Conservation (phyloP, 2,797 vertebrate genomes). For the Cryptoprocta ferox region DNA sequence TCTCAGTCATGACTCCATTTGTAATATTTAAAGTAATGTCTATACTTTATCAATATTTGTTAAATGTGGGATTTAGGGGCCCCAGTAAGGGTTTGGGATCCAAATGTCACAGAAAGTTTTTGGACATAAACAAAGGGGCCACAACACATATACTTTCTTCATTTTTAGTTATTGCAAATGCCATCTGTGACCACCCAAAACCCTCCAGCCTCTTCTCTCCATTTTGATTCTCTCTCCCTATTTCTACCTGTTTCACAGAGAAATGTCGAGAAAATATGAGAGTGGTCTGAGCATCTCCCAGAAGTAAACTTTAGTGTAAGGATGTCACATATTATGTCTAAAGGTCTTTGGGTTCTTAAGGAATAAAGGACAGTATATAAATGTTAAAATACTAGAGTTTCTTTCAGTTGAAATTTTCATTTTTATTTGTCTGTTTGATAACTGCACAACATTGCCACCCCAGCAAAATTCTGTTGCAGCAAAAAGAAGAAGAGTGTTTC, state of each 20-base stretch:
- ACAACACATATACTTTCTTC: not conserved
- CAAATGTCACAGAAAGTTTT: not conserved
- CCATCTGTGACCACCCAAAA: not conserved
- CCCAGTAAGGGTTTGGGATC: not conserved
- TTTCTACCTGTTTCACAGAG: not conserved
- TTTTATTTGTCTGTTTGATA: constrained; percentile 44
- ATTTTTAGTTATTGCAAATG: not conserved
- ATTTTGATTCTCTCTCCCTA: not conserved
- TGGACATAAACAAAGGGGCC: not conserved
- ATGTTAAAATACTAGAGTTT: not conserved
- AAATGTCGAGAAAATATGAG: not conserved
- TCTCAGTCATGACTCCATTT: not conserved
- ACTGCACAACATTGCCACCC: constrained; percentile 14
- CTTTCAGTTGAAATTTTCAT: not conserved
- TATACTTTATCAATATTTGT: not conserved
- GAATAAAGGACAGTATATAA: not conserved
- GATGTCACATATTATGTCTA: not conserved
- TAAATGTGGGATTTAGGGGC: not conserved
- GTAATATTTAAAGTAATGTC: not conserved
- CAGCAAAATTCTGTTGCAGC: constrained; percentile 51
- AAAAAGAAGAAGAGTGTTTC: constrained; percentile 28
- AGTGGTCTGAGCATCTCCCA: not conserved
- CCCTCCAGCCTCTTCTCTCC: not conserved
- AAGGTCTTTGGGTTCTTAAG: not conserved
- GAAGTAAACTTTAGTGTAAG: not conserved